Percentiles rank a stretch among this genome's conserved stretches.
Evolutionary conservation across 1,140 invertebrate genomes (phyloP).

Genomic region (Lamellibrachia luymesi): DNA sequence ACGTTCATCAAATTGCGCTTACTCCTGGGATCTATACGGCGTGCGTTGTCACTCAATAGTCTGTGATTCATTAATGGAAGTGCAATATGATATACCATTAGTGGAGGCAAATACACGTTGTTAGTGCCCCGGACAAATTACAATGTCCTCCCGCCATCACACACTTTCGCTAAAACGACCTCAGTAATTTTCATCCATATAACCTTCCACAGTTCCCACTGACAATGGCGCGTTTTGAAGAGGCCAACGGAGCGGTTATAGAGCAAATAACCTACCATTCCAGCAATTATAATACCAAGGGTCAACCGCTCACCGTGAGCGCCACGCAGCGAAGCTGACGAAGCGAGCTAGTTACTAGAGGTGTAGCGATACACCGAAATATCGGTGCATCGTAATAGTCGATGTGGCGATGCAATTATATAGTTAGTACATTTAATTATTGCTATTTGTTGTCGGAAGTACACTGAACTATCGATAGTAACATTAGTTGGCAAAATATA

Average conservation of each 20-base stretch:
- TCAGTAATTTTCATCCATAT: background rate
- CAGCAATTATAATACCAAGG: background rate
- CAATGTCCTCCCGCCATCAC: background rate
- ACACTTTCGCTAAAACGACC: background rate
- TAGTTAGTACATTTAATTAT: no score
- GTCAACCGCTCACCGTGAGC: no score
- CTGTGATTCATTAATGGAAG: background rate
- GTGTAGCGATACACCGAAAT: no score
- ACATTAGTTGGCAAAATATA: no score
- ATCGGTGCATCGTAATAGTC: no score
- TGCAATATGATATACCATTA: background rate
- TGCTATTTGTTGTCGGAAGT: no score
- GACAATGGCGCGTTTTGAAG: background rate
- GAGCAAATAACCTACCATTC: background rate
- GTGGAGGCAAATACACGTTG: background rate
- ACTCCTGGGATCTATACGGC: background rate
- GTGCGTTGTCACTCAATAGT: background rate
- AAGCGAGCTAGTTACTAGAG: background rate
- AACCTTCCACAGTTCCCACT: background rate
- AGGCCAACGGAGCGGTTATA: background rate
- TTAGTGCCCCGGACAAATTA: background rate
- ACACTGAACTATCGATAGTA: no score
- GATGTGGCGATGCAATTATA: no score
- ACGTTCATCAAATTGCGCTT: no score
- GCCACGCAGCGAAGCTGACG: no score